Evolutionary conservation across 1,140 invertebrate genomes (phyloP).

Genomic region (Microvelia longipes): DNA sequence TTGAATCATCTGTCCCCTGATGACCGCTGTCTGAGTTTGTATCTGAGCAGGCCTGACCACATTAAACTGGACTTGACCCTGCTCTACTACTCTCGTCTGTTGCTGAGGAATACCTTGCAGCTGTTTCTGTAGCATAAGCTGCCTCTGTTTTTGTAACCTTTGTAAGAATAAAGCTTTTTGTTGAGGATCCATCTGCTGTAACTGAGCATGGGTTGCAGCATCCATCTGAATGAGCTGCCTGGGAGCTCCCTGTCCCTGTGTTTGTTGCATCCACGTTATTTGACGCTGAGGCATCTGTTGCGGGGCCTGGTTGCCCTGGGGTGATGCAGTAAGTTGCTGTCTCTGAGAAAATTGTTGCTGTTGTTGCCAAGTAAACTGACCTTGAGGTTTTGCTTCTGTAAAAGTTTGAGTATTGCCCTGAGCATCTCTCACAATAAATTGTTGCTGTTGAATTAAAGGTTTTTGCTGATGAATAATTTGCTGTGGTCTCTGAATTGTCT

Average conservation of each 20-base stretch:
- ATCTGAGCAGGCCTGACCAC: constrained; percentile 20
- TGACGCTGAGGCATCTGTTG: constrained; percentile 20
- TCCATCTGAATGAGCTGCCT: constrained; percentile 57
- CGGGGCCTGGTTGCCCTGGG: constrained; percentile 15
- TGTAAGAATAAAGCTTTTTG: constrained; percentile 60
- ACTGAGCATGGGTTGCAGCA: constrained; percentile 62
- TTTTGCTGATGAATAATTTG: constrained; percentile 18
- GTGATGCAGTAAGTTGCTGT: constrained; percentile 10
- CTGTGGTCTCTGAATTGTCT: constrained; percentile 9
- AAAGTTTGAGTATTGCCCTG: constrained; percentile 6
- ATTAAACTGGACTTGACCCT: constrained; percentile 10
- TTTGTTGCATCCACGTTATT: constrained; percentile 26
- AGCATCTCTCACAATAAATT: constrained; percentile 14
- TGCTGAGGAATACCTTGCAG: constrained; percentile 25
- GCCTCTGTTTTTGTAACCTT: constrained; percentile 52
- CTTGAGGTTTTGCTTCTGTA: constrained; percentile 9
- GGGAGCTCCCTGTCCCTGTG: constrained; percentile 22
- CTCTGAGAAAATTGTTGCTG: constrained; percentile 15
- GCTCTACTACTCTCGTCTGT: constrained; percentile 7
- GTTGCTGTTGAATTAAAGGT: constrained; percentile 14
- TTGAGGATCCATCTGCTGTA: constrained; percentile 62
- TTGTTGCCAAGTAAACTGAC: constrained; percentile 16
- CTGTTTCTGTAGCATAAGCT: constrained; percentile 35
- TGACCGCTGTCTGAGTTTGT: constrained; percentile 27
- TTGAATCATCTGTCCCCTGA: constrained; percentile 40